A percentile compares a stretch with the other conserved stretches of the same genome.
Conservation (phyloP, 2,797 vertebrate genomes). For the Sebastes hubbsi region DNA sequence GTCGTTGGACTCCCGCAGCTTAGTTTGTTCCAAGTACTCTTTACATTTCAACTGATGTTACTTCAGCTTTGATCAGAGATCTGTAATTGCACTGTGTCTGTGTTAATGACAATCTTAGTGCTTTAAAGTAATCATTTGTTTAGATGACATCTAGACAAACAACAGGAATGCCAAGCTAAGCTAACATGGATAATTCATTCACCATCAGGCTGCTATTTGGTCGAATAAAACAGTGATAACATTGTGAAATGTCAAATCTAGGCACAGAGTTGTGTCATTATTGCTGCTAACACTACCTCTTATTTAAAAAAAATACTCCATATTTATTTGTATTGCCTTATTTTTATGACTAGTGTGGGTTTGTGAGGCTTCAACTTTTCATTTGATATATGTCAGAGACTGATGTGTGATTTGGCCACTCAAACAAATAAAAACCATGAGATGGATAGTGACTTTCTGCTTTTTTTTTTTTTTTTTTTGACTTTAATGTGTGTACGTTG, state of each 20-base stretch:
- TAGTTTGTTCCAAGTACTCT: constrained; percentile 43
- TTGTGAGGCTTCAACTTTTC: constrained; percentile 25
- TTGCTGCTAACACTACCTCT: constrained; percentile 61
- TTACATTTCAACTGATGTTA: constrained; percentile 38
- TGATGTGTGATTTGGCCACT: constrained; percentile 44
- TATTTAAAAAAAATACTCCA: background rate
- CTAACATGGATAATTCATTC: background rate
- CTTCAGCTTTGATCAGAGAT: constrained; percentile 27
- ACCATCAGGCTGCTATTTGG: constrained; percentile 14
- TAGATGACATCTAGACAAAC: background rate
- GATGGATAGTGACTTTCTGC: background rate
- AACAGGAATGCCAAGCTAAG: background rate
- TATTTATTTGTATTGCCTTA: constrained; percentile 6
- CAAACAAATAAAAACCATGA: constrained; percentile 40
- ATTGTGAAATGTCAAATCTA: constrained; percentile 31
- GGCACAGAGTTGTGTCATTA: constrained; percentile 28
- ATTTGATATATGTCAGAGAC: constrained; percentile 17
- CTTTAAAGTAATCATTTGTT: constrained; percentile 3
- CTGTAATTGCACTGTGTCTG: constrained; percentile 6
- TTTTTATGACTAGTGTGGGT: constrained; percentile 13
- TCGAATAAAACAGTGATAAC: background rate
- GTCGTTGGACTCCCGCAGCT: constrained; percentile 60
- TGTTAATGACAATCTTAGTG: background rate
- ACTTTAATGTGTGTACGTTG: background rate
- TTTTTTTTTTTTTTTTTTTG: background rate